Evolutionary conservation across 2,113 vertebrate species (phyloP).

Genomic region (Xenopus laevis): DNA sequence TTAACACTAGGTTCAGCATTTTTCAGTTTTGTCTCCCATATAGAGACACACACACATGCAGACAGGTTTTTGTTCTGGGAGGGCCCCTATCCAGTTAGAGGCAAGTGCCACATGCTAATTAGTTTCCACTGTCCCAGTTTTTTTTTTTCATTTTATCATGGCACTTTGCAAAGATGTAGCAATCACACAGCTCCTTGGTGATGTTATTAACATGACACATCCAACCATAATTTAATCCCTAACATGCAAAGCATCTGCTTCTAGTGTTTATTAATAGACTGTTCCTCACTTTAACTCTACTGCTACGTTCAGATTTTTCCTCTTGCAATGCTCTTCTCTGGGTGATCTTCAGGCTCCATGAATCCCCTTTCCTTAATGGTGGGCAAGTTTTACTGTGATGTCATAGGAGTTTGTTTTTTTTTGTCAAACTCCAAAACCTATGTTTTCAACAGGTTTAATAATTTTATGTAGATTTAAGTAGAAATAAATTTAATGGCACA

Average conservation of each 20-base stretch:
- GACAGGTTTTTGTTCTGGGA: not conserved
- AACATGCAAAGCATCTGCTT: not conserved
- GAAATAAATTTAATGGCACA: no score
- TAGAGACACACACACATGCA: not conserved
- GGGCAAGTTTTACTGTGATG: no score
- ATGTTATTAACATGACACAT: constrained; percentile 25
- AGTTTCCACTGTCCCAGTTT: constrained; percentile 13
- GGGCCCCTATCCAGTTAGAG: not conserved
- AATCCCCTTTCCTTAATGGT: no score
- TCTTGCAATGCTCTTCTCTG: not conserved
- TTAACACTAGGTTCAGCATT: constrained; percentile 10
- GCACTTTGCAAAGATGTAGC: not conserved
- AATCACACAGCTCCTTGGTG: not conserved
- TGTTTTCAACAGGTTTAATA: no score
- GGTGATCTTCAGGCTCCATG: not conserved
- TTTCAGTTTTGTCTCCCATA: constrained; percentile 18
- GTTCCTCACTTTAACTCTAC: not conserved
- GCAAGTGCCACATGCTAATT: constrained; percentile 1
- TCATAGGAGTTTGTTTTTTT: no score
- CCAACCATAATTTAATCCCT: not conserved
- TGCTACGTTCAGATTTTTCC: no score
- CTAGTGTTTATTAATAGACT: constrained; percentile 11
- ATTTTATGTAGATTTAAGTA: no score
- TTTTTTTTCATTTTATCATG: constrained; percentile 19
- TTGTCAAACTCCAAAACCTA: no score